phyloP scores from a whole-genome alignment of 2,888 invertebrate species.

The Antitype chi region DNA sequence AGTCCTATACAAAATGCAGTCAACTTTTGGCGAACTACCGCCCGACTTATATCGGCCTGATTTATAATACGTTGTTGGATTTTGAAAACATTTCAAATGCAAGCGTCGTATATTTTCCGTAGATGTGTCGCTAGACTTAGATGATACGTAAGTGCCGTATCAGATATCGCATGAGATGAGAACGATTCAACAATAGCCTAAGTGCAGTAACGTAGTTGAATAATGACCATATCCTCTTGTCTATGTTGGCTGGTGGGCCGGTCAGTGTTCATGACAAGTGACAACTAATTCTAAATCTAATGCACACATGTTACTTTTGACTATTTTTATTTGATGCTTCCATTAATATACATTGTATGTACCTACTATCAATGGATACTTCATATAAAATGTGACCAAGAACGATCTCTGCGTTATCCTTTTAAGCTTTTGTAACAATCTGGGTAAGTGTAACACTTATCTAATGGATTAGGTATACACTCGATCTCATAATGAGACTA shows the following conservation, averaged over 20 bases:
- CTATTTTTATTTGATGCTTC: neutral
- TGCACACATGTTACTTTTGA: slow-evolving; percentile 18
- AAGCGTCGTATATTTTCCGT: neutral
- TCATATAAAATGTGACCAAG: slow-evolving; percentile 1
- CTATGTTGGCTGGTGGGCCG: slow-evolving; percentile 53
- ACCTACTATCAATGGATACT: neutral
- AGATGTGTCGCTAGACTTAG: slow-evolving; percentile 11
- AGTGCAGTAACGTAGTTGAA: slow-evolving; percentile 75
- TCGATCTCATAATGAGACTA: slow-evolving; percentile 30
- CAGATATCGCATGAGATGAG: slow-evolving; percentile 72
- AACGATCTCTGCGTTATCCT: slow-evolving; percentile 1
- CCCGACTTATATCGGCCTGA: neutral
- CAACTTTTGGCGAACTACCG: neutral
- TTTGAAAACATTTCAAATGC: neutral
- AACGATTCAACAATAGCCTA: slow-evolving; percentile 79
- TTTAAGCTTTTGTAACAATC: slow-evolving; percentile 3
- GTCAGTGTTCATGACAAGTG: slow-evolving; percentile 37
- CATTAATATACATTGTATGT: too few relatives aligned
- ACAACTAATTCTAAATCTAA: slow-evolving; percentile 35
- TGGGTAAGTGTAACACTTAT: neutral
- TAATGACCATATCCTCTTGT: slow-evolving; percentile 82
- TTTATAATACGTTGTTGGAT: neutral
- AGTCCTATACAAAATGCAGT: neutral
- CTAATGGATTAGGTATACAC: slow-evolving; percentile 24
- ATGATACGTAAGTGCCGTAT: slow-evolving; percentile 43